phyloP scores from a whole-genome alignment of 2,797 vertebrate species.

The Falco concolor region DNA sequence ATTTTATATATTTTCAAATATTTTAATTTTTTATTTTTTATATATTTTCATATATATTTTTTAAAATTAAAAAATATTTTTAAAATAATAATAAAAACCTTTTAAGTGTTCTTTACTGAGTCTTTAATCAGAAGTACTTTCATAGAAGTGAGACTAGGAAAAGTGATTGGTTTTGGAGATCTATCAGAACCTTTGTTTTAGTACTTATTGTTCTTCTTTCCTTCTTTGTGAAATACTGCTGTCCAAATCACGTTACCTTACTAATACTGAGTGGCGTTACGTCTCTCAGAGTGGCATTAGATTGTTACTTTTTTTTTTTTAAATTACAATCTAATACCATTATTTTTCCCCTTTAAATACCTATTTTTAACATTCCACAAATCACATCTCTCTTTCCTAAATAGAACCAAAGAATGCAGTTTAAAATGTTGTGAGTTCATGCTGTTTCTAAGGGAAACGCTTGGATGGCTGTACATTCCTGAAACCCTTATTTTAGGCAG shows the following conservation, averaged over 20 bases:
- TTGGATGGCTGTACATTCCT: neutral
- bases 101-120: neutral
- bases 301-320: neutral
- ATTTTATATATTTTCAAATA: too few relatives aligned
- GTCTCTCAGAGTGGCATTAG: neutral
- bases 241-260: neutral
- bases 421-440: neutral
- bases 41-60: too few relatives aligned
- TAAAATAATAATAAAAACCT: neutral
- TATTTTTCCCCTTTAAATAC: neutral
- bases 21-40: too few relatives aligned
- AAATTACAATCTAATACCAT: neutral
- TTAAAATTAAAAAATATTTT: too few relatives aligned
- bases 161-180: neutral
- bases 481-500: neutral
- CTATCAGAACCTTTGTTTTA: neutral
- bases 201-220: neutral
- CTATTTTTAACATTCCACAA: neutral
- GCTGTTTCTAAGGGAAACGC: neutral
- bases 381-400: neutral
- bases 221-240: neutral
- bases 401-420: neutral
- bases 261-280: rapidly evolving
- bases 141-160: neutral
- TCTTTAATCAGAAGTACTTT: neutral